Conservation (phyloP, 2,797 vertebrate genomes). For the Fistularia tabacaria region DNA sequence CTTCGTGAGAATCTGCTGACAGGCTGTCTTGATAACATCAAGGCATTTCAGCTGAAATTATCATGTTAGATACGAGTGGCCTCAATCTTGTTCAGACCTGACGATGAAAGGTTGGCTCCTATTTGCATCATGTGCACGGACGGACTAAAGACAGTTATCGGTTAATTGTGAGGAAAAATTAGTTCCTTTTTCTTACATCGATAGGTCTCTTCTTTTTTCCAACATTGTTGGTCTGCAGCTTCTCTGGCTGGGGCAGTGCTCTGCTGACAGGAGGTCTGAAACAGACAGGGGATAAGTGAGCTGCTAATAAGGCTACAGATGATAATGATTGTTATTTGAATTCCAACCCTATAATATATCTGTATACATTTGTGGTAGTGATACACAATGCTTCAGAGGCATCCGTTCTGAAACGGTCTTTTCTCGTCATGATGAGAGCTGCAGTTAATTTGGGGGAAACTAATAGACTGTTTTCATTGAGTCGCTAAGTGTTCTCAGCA, state of each 20-base stretch:
- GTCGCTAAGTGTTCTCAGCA: too few species aligned
- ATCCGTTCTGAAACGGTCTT: background rate
- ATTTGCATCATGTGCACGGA: background rate
- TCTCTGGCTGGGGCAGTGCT: conserved; percentile 93
- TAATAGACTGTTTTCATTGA: too few species aligned
- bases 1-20: conserved; percentile 25
- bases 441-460: too few species aligned
- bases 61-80: conserved; percentile 25
- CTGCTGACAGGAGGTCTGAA: conserved; percentile 98
- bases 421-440: too few species aligned
- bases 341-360: too few species aligned
- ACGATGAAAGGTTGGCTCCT: background rate
- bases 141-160: background rate
- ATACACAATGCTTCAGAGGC: too few species aligned
- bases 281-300: conserved; percentile 76
- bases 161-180: conserved; percentile 4
- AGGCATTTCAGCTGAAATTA: conserved; percentile 22
- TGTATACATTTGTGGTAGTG: too few species aligned
- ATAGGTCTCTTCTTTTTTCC: conserved; percentile 98
- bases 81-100: conserved; percentile 11
- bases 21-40: conserved; percentile 25
- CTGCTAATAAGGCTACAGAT: conserved; percentile 24
- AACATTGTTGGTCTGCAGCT: conserved; percentile 97
- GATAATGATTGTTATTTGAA: background rate
- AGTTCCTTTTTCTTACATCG: conserved; percentile 73